Percentiles rank a stretch among this genome's conserved stretches.
phyloP scores from a whole-genome alignment of 2,113 vertebrate genomes.

The Cephalophus harveyi region DNA sequence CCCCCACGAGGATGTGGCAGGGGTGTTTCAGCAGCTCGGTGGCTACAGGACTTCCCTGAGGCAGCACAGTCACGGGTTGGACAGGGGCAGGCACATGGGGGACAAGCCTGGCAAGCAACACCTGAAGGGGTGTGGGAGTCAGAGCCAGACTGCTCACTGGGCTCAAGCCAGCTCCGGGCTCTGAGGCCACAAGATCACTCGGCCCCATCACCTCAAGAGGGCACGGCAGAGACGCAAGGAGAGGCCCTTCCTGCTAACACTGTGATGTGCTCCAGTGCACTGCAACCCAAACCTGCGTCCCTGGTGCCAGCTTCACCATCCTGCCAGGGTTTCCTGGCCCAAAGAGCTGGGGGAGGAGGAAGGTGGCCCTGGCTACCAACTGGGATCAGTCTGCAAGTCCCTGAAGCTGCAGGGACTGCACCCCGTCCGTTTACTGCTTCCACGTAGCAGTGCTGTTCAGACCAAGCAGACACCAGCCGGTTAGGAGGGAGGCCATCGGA shows the following conservation, averaged over 20 bases:
- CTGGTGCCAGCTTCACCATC: too few relatives aligned
- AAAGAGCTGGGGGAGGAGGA: neutral
- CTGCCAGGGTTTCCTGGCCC: neutral
- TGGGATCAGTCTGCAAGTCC: neutral
- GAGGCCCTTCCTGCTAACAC: too few relatives aligned
- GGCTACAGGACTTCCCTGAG: neutral
- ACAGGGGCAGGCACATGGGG: neutral
- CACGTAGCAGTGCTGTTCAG: too few relatives aligned
- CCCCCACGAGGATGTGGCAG: neutral
- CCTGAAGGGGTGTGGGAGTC: neutral
- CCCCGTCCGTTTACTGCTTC: neutral
- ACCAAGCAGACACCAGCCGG: neutral
- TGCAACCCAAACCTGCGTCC: neutral
- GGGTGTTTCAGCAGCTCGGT: neutral
- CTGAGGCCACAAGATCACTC: neutral
- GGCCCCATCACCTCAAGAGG: neutral
- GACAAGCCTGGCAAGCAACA: neutral
- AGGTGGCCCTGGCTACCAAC: neutral
- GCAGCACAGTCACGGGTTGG: neutral
- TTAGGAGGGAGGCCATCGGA: neutral
- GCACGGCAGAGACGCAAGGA: neutral
- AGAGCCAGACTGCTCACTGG: neutral
- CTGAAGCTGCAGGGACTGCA: neutral
- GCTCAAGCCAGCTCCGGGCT: neutral
- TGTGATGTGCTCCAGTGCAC: neutral